Conservation (phyloP, 2,797 vertebrate genomes). For the Chelonia mydas region DNA sequence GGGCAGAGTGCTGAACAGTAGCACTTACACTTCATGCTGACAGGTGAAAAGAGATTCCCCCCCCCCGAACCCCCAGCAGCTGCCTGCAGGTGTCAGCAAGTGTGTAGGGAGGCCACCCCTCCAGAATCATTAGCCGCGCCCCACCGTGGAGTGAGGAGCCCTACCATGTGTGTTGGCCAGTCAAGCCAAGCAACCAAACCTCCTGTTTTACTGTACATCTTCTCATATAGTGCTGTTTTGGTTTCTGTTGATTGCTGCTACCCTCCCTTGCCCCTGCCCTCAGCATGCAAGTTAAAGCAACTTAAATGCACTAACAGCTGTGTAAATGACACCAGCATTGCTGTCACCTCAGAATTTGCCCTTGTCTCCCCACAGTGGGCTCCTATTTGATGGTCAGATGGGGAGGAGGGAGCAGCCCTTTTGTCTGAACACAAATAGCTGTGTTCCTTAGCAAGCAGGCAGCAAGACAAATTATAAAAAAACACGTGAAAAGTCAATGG, state of each 20-base stretch:
- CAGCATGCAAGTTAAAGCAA: background rate
- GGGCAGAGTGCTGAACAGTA: background rate
- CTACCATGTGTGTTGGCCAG: background rate
- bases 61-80: background rate
- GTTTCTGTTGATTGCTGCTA: background rate
- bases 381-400: conserved; percentile 61
- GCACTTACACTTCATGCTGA: background rate
- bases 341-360: background rate
- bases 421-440: conserved; percentile 54
- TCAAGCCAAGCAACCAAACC: background rate
- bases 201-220: background rate
- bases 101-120: background rate
- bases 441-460: conserved; percentile 18
- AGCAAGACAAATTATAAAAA: conserved; percentile 12
- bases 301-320: background rate
- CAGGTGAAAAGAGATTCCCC: background rate
- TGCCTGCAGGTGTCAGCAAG: background rate
- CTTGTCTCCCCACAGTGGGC: conserved; percentile 3
- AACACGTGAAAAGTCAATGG: conserved; percentile 23
- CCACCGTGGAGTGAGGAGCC: fast-evolving
- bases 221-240: background rate
- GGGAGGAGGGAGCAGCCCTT: conserved; percentile 44
- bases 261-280: background rate
- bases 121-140: background rate
- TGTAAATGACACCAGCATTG: background rate